A percentile compares a stretch with the other conserved stretches of the same genome.
Evolutionary conservation across 2,888 invertebrate species (phyloP).

Genomic region (Microctonus aethiopoides): DNA sequence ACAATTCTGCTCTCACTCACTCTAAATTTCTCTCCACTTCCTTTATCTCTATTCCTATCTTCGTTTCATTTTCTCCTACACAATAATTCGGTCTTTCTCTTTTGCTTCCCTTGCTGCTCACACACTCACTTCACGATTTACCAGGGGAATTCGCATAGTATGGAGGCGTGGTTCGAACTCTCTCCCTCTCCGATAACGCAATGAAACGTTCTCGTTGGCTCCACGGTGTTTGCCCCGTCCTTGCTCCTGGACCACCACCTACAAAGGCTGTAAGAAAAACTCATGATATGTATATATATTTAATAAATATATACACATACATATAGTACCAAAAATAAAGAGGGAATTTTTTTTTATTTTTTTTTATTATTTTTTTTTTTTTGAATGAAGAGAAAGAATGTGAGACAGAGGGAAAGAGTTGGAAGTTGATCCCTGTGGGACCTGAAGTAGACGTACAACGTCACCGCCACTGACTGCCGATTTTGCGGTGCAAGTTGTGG

Average conservation of each 20-base stretch:
- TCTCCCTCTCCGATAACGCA: slow-evolving; percentile 26
- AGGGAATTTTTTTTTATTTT: slow-evolving; percentile 15
- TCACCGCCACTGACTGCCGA: slow-evolving; percentile 11
- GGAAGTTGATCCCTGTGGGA: slow-evolving; percentile 33
- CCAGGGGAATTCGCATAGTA: slow-evolving; percentile 3
- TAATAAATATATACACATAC: slow-evolving; percentile 16
- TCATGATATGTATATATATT: slow-evolving; percentile 3
- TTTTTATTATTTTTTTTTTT: no score
- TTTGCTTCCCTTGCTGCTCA: slow-evolving; percentile 35
- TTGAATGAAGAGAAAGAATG: background rate
- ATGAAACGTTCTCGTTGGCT: slow-evolving; percentile 58
- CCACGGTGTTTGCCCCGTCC: slow-evolving; percentile 29
- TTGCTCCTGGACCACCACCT: slow-evolving; percentile 21
- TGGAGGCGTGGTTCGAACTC: slow-evolving; percentile 29
- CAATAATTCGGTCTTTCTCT: background rate
- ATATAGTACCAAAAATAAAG: slow-evolving; percentile 15
- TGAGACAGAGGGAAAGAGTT: slow-evolving; percentile 6
- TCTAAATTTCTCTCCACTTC: slow-evolving; percentile 11
- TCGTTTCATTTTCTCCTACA: slow-evolving; percentile 2
- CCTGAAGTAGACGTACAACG: slow-evolving; percentile 19
- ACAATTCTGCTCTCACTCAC: slow-evolving; percentile 2
- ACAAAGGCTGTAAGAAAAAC: slow-evolving; percentile 21
- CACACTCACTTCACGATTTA: slow-evolving; percentile 3
- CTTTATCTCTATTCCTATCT: slow-evolving; percentile 20
- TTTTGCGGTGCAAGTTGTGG: background rate